Conservation (phyloP, 2,797 vertebrate species). For the Saxicola maurus region DNA sequence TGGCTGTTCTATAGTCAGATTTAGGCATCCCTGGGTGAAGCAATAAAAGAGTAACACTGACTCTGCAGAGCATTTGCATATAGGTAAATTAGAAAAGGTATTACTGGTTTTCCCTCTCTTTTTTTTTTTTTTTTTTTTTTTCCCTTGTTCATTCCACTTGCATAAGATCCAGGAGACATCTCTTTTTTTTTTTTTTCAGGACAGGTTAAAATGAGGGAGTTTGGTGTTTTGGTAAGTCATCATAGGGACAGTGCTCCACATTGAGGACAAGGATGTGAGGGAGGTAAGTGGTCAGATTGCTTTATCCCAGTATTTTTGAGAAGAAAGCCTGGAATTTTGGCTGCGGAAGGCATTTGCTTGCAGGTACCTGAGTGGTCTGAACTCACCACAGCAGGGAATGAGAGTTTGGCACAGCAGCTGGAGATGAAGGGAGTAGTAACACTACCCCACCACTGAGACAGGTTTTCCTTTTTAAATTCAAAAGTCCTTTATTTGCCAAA, state of each 20-base stretch:
- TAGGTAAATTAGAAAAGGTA: not conserved
- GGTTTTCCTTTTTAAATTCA: not conserved
- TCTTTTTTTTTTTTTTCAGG: not conserved
- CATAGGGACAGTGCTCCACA: rapidly evolving
- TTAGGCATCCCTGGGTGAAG: not conserved
- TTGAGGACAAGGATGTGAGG: not conserved
- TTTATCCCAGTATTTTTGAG: not conserved
- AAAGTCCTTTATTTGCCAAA: slow-evolving; percentile 71
- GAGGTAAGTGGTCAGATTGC: not conserved
- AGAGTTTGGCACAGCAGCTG: not conserved
- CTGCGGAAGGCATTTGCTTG: not conserved
- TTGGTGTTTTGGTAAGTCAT: not conserved
- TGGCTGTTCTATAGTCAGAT: not conserved
- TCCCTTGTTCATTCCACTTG: not conserved
- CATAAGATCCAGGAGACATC: not conserved
- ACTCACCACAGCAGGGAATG: not conserved
- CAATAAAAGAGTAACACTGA: rapidly evolving
- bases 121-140: too few relatives aligned
- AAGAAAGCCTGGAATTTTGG: not conserved
- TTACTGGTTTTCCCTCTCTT: not conserved
- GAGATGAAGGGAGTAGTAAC: not conserved
- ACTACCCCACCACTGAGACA: not conserved
- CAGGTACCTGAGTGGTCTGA: not conserved
- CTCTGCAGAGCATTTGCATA: not conserved
- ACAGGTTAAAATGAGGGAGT: not conserved